Base-by-base conservation (phyloP, 2,888 invertebrate genomes). In the Cephus rjabovi region DNA sequence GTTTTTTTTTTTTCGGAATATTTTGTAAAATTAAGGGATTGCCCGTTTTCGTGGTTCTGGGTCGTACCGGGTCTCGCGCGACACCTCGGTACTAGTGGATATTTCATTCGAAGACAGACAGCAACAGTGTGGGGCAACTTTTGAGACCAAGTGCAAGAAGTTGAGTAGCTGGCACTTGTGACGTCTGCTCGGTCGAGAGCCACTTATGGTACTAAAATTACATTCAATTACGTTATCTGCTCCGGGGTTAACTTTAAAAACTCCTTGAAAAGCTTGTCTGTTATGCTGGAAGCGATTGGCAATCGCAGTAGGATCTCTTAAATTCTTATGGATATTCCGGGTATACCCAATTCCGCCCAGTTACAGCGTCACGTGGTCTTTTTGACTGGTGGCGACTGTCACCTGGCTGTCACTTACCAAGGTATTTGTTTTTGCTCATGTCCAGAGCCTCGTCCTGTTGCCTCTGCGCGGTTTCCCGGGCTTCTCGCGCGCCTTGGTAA, bases 161-260 rank as follows among this genome's bases (percentile, higher is more conserved):
- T 81, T 85, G 85, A 83, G 84, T 79, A 82, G 84, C 86, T 83
- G 85, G 87, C 88, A 89, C 90, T 90, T 85, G 89, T 91, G 91
- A 91, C 91, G 91, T 91, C 91, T 91, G 90, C 89, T 85, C 81
- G 82, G 86, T 91, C 91, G 87, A 91, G 91, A 89, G 87, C 85
- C 91, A 91, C 91, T 91, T 90, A 90, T 90, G 90, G 89, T 89
- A 90, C 91, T 91, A 91, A 91, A 91, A 91, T 91, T 91, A 91
- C 89, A 90, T 89, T 90, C 90, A 89, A 89, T 90, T 88, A 89
- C 86, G 87, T 89, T 90, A 89, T 90, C 90, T 89, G 85, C 84
- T 85, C 87, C 86, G 84, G 87, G 89, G 87, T 89, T 88, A 87
- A 87, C 88, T 89, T 86, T 84, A 87, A 87, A 90, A 89, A 87